Percentiles rank a stretch among this genome's conserved stretches.
Conservation (phyloP, 1,140 invertebrate species). For the Hyles euphorbiae region DNA sequence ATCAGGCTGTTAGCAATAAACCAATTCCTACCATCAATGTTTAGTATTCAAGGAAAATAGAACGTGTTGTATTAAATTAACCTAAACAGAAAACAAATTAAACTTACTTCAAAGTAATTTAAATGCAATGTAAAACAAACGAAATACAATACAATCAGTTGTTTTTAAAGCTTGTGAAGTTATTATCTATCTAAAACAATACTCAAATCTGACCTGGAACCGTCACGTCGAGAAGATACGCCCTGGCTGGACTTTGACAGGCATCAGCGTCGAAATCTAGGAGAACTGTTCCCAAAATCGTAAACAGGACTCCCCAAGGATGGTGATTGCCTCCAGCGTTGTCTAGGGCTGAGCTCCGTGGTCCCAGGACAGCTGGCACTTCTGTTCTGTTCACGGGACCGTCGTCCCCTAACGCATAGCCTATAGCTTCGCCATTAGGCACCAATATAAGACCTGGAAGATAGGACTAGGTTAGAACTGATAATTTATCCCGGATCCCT, state of each 20-base stretch:
- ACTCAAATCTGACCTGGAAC: constrained; percentile 81
- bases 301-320: constrained; percentile 93
- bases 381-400: constrained; percentile 53
- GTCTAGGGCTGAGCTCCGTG: constrained; percentile 58
- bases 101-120: too few relatives aligned
- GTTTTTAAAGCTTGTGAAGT: not conserved
- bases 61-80: too few relatives aligned
- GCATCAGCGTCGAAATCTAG: constrained; percentile 97
- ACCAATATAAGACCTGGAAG: constrained; percentile 87
- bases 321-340: constrained; percentile 69
- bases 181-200: not conserved
- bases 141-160: not conserved
- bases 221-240: constrained; percentile 95
- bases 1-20: too few relatives aligned
- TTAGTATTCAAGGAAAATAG: too few relatives aligned
- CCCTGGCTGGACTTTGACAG: constrained; percentile 94
- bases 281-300: constrained; percentile 93
- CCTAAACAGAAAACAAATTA: too few relatives aligned
- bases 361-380: constrained; percentile 50
- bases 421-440: constrained; percentile 92
- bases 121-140: too few relatives aligned
- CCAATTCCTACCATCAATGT: too few relatives aligned
- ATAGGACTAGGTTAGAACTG: constrained; percentile 3
- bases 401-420: constrained; percentile 86
- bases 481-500: too few relatives aligned